These are phyloP conservation scores for Mormyrops boulengeri DNA, from an alignment of 2,797 vertebrate genomes.

Conservation along the genomic window DNA sequence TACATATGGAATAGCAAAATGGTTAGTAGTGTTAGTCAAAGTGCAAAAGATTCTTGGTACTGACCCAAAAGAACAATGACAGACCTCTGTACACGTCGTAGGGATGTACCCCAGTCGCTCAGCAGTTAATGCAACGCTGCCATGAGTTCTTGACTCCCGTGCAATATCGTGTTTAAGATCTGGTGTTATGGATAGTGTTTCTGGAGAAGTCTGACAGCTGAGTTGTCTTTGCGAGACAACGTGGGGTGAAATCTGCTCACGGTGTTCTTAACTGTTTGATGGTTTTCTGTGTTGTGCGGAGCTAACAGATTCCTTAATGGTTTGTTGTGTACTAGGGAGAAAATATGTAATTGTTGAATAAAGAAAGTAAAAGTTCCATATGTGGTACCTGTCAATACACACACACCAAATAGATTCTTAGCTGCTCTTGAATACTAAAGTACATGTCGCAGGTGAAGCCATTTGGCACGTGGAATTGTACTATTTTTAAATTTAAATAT, in stretches of 20 bases:
- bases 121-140: neutral
- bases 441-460: neutral
- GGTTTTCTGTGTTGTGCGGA: constrained; percentile 6
- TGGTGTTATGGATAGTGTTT: neutral
- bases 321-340: constrained; percentile 11
- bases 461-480: neutral
- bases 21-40: neutral
- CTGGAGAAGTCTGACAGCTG: neutral
- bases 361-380: neutral
- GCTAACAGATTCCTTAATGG: constrained; percentile 14
- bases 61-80: neutral
- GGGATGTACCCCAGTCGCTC: neutral
- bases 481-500: neutral
- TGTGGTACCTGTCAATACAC: neutral
- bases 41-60: neutral
- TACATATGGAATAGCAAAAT: neutral
- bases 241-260: neutral
- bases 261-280: neutral
- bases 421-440: neutral
- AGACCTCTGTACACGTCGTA: too few relatives aligned
- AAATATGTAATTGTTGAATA: neutral
- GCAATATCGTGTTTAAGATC: neutral
- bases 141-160: neutral
- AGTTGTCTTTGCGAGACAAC: neutral
- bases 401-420: neutral